A percentile compares a stretch with the other conserved stretches of the same genome.
Evolutionary conservation across 2,113 vertebrate species (phyloP).

Genomic region (Notechis scutatus): DNA sequence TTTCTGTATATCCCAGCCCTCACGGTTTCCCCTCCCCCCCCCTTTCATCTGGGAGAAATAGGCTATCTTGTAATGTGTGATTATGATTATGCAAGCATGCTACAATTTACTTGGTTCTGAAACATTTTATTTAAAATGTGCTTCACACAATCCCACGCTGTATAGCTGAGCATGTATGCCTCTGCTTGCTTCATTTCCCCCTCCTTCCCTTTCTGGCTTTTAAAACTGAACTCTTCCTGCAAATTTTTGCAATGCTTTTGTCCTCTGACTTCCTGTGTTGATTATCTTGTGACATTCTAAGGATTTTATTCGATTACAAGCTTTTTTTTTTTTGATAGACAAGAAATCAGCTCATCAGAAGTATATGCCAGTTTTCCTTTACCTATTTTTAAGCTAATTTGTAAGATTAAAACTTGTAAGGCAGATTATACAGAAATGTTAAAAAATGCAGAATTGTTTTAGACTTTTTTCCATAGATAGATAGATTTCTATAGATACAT

Average conservation of each 20-base stretch:
- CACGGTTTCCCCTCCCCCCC: rapidly evolving
- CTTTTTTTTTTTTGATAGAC: not conserved
- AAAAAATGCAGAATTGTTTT: not conserved
- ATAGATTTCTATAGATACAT: not conserved
- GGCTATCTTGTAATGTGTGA: not conserved
- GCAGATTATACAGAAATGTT: not conserved
- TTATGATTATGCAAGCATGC: not conserved
- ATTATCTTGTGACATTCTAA: not conserved
- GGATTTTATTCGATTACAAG: not conserved
- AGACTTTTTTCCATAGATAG: not conserved
- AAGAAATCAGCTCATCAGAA: not conserved
- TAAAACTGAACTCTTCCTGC: not conserved
- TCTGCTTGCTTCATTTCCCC: not conserved
- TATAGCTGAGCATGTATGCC: no score
- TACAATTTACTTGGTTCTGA: not conserved
- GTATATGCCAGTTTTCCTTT: not conserved
- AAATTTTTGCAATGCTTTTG: not conserved
- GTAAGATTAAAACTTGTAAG: not conserved
- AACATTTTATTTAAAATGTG: not conserved
- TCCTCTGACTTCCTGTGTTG: not conserved
- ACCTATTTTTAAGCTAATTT: not conserved
- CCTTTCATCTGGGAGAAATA: not conserved
- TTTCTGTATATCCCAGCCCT: not conserved
- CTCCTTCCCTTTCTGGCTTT: no score
- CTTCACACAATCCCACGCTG: not conserved